A percentile compares a stretch with the other conserved stretches of the same genome.
Evolutionary conservation across 2,113 vertebrate genomes (phyloP).

Genomic region (Cyprinodon brontotheroides): DNA sequence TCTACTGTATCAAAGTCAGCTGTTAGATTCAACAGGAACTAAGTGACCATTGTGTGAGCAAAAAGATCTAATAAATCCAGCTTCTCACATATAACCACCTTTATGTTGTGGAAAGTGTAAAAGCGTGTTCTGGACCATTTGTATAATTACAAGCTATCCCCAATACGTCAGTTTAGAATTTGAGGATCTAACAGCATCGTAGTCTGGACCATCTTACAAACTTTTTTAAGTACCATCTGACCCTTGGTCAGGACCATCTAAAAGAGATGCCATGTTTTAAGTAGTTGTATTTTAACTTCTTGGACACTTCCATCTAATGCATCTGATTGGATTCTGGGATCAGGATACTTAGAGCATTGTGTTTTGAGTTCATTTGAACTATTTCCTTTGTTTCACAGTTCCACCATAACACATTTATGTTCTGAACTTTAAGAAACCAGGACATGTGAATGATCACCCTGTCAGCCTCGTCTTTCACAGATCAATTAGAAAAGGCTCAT

Average conservation of each 20-base stretch:
- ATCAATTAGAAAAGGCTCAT: neutral
- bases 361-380: neutral
- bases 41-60: no score
- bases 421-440: neutral
- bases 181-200: no score
- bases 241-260: neutral
- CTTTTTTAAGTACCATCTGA: no score
- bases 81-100: neutral
- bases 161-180: neutral
- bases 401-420: neutral
- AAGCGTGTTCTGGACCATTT: neutral
- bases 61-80: neutral
- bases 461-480: neutral
- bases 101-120: neutral
- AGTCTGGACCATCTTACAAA: no score
- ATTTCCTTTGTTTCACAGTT: neutral
- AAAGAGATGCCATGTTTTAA: neutral
- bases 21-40: no score
- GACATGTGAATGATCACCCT: neutral
- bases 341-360: neutral
- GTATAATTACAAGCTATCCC: no score
- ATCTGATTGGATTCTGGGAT: neutral
- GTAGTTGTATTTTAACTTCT: neutral
- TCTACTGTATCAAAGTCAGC: no score
- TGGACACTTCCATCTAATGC: no score